Evolutionary conservation across 2,888 invertebrate species (phyloP).

Genomic region (Orchestes rusci): DNA sequence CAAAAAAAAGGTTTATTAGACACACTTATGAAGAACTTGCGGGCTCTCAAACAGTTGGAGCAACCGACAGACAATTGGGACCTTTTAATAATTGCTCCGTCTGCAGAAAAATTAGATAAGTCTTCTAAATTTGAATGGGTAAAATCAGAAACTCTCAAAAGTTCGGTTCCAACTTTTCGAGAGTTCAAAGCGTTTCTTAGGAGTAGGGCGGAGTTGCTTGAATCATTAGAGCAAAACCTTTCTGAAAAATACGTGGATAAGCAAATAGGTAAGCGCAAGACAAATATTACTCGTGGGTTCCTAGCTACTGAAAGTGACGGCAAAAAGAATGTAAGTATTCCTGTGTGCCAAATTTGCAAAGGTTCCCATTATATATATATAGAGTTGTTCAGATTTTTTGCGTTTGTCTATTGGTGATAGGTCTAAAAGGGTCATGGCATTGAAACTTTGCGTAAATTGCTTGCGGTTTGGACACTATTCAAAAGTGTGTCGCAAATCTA

Average conservation of each 20-base stretch:
- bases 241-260: neutral
- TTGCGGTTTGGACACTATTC: neutral
- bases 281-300: neutral
- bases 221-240: neutral
- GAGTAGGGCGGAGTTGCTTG: neutral
- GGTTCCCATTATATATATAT: neutral
- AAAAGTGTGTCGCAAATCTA: neutral
- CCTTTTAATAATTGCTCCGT: neutral
- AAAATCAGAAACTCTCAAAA: neutral
- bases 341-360: neutral
- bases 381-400: neutral
- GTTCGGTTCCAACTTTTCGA: neutral
- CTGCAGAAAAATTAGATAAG: neutral
- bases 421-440: neutral
- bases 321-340: neutral
- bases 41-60: neutral
- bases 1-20: neutral
- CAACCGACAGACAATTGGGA: conserved; percentile 1
- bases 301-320: neutral
- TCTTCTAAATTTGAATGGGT: neutral
- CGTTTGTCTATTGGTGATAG: neutral
- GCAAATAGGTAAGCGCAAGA: neutral
- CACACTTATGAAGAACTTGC: neutral
- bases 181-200: neutral
- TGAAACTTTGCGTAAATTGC: neutral